Percentiles rank a stretch among this genome's conserved stretches.
Conservation (phyloP, 1,140 invertebrate genomes). For the Drosophila carrolli region DNA sequence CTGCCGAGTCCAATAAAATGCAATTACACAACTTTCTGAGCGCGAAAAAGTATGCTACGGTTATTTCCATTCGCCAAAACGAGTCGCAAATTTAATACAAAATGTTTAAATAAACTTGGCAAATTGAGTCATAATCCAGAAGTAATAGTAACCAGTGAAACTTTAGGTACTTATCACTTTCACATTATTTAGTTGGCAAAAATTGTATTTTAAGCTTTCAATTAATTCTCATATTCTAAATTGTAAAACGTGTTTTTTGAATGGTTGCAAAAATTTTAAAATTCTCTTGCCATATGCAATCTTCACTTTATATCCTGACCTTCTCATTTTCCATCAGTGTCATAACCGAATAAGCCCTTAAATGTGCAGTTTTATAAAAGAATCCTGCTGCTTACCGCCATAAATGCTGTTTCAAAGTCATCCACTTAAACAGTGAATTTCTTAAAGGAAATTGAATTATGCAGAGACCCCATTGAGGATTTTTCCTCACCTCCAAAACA, state of each 20-base stretch:
- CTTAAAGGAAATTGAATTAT: conserved; percentile 50
- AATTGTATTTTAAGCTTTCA: too few species aligned
- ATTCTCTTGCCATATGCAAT: too few species aligned
- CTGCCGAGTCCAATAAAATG: conserved; percentile 5
- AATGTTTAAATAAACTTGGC: not conserved
- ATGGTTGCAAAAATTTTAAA: too few species aligned
- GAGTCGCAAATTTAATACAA: not conserved
- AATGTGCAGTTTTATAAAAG: not conserved
- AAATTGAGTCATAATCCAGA: not conserved
- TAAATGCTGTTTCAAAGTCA: conserved; percentile 29
- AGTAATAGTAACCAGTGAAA: not conserved
- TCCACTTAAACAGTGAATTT: conserved; percentile 38
- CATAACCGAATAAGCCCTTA: not conserved
- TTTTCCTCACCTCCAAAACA: conserved; percentile 12
- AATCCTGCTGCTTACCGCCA: not conserved
- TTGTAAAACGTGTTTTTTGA: too few species aligned
- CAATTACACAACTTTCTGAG: not conserved
- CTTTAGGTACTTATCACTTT: not conserved
- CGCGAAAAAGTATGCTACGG: conserved; percentile 9
- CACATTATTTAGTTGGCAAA: too few species aligned
- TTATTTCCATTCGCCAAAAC: not conserved
- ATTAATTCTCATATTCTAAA: too few species aligned
- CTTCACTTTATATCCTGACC: not conserved
- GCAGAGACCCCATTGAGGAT: conserved; percentile 22
- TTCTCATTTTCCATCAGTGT: not conserved